Evolutionary conservation across 2,797 vertebrate genomes (phyloP), one percentile per base, ranked within the genome.

Genomic region (Anguilla pacifica): DNA sequence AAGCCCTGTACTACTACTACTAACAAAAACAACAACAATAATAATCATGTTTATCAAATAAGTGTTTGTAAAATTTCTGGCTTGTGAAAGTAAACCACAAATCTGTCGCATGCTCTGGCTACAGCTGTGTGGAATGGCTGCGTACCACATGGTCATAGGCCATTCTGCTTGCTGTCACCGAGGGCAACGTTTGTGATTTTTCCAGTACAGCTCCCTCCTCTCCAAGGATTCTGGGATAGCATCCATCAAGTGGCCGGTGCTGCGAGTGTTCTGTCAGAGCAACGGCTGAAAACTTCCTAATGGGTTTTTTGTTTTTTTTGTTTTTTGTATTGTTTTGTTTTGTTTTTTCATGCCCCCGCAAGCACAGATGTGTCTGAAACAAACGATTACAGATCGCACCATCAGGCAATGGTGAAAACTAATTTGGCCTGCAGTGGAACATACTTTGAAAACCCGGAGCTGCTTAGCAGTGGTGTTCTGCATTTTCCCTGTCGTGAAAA

Each of bases 181-280:
- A 49, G 22, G 17, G 6, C 43, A 51, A 9, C 35, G 22, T 51
- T 51, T 25, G 79, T 49, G 79, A 46, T 6, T 39, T 25, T 25
- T 22, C 79, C 22, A 5, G 74, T 15, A 19, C 74, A 77, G 79
- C 22, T 2, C 43, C 22, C 46, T 49, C 25, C 25, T 51, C 46
- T 22, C 43, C 22, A 4, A 82, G 79, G 79, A 82, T 82, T 51
- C 79, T 82, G 79, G 79, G 79, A 82, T 49, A 82, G 19, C 79
- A 82, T 82, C 79, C 22, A 51, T 82, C 46, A 82, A 82, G 79
- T 49, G 74, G 15, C 39, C 22, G 10, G 19, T 81, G 77, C 35
- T 15, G 22, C 79, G 46, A 49, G 43, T 28, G 77, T 31, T 2
- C 3, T 87, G 25, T 46, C 74, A 43, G 55, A 61, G 55, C 72